Evolutionary conservation across 2,797 vertebrate species (phyloP), one percentile per base, ranked within the genome.

Genomic region (Anabas testudineus): DNA sequence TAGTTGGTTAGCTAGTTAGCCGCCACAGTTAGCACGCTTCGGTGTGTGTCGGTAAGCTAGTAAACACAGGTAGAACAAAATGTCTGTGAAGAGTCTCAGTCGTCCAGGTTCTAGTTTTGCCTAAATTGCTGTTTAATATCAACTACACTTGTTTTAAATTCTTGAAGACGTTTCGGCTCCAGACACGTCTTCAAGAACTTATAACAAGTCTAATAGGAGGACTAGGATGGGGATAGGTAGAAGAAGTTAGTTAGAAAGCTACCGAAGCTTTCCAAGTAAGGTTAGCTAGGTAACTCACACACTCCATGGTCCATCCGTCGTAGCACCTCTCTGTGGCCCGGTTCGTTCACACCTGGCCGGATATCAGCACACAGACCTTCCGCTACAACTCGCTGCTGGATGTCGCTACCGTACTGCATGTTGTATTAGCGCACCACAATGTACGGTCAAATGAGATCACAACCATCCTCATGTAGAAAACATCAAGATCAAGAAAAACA

Each of bases 251-350:
- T 46, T 22, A 2, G 1, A 49, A 46, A 42, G 3, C 2, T 26
- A 14, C 5, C 14, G 0, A n/a, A 18, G 2, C 0, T 18, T 3
- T 0, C n/a, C 3, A 8, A 8, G 3, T n/a, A 1, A 10, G 41
- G 2, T 41, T 12, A 41, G 10, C 7, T 21, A 0, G 5, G 45
- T 51, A 39, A 89, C 91, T 91, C 74, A 93, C 91, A 91, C 90
- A 92, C 69, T 93, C 91, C 90, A 91, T 93, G 4, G 71, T 72
- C 70, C 80, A 83, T 79, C 43, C 69, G 65, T 47, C 0, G 72
- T 56, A 1, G 67, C 15, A 2, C 54, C 51, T 61, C 65, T 41
- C 49, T 59, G 13, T 49, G 21, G 16, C 54, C 64, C 28, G 70
- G 45, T 37, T 55, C 7, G 32, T 39, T 34, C 10, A 21, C 65